Percentiles rank a stretch among this genome's conserved stretches.
phyloP scores from a whole-genome alignment of 2,113 vertebrate genomes.

The Colaptes auratus region DNA sequence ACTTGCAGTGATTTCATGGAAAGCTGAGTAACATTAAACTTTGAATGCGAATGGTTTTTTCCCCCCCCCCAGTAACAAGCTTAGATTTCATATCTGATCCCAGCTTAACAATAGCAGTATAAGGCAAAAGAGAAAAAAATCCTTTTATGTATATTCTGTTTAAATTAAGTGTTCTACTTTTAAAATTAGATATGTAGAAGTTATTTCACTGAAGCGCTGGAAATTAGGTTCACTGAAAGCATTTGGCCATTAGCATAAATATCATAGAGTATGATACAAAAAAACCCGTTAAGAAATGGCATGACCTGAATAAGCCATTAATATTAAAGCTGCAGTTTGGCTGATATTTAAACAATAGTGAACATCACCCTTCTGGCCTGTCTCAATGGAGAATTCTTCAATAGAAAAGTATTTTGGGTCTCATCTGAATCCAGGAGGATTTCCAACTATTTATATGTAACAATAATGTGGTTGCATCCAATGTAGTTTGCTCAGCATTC shows the following conservation, averaged over 20 bases:
- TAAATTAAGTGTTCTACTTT: constrained; percentile 60
- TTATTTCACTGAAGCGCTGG: constrained; percentile 54
- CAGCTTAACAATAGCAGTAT: constrained; percentile 21
- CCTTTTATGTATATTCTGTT: constrained; percentile 52
- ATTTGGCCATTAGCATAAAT: constrained; percentile 62
- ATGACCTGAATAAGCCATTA: constrained; percentile 44
- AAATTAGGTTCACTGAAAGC: constrained; percentile 61
- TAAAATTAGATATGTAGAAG: constrained; percentile 52
- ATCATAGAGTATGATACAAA: constrained; percentile 41
- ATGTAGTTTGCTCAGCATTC: not conserved
- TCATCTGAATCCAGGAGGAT: not conserved
- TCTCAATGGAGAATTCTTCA: not conserved
- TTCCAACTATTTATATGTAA: not conserved
- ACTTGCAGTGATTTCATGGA: constrained; percentile 11
- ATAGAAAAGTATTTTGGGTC: not conserved
- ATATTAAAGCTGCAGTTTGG: constrained; percentile 42
- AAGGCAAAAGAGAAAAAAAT: constrained; percentile 16
- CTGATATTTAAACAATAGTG: constrained; percentile 48
- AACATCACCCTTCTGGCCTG: constrained; percentile 50
- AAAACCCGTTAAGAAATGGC: not conserved
- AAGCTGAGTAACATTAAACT: constrained; percentile 40
- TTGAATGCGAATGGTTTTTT: constrained; percentile 15
- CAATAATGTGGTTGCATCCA: not conserved
- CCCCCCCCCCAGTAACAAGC: constrained; percentile 38
- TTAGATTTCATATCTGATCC: constrained; percentile 55